phyloP scores from a whole-genome alignment of 2,113 vertebrate species.

The Artemisiospiza belli region DNA sequence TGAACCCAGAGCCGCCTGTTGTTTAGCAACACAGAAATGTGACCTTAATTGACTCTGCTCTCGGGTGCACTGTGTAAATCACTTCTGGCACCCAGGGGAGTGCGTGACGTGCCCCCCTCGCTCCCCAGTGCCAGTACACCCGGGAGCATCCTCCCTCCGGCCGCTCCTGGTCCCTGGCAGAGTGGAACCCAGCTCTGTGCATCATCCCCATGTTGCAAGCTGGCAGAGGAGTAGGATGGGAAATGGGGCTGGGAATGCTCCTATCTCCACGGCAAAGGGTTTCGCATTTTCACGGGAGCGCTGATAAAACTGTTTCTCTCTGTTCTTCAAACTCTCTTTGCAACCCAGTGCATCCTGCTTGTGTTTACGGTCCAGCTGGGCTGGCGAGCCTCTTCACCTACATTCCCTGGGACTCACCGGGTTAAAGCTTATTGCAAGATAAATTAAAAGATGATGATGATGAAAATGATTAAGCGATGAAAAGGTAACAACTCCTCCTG shows the following conservation, averaged over 20 bases:
- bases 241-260: not conserved
- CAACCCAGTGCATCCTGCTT: not conserved
- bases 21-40: conserved; percentile 96
- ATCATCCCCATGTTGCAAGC: accelerated
- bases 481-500: conserved; percentile 26
- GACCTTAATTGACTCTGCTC: conserved; percentile 99
- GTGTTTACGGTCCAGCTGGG: not conserved
- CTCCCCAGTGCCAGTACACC: no score
- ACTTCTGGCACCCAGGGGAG: conserved; percentile 64
- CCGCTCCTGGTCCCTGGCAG: accelerated
- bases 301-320: not conserved
- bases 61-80: conserved; percentile 79
- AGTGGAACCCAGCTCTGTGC: not conserved
- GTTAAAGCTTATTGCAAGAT: conserved; percentile 28
- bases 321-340: not conserved
- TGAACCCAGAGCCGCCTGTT: conserved; percentile 86
- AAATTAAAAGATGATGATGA: conserved; percentile 41
- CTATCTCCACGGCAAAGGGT: not conserved
- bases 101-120: not conserved
- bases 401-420: not conserved
- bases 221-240: not conserved
- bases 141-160: not conserved
- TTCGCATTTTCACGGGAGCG: not conserved
- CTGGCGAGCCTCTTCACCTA: not conserved
- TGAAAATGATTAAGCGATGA: conserved; percentile 40